Conservation (phyloP, 2,888 invertebrate species). For the Eretmocerus hayati region DNA sequence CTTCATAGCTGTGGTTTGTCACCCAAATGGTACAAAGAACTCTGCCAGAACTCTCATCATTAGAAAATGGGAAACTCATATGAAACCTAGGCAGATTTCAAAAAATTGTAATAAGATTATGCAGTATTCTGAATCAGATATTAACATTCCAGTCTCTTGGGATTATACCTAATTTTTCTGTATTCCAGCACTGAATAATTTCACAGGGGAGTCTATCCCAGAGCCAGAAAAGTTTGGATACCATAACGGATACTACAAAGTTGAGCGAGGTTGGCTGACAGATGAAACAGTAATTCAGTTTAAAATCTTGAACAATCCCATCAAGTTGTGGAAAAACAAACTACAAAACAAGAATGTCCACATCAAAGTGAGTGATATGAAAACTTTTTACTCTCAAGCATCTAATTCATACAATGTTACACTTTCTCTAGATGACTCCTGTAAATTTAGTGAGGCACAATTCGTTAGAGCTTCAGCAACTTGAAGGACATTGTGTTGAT, state of each 20-base stretch:
- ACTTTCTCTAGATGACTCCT: slow-evolving; percentile 54
- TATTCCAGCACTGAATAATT: slow-evolving; percentile 37
- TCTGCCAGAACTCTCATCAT: slow-evolving; percentile 53
- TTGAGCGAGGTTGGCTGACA: slow-evolving; percentile 80
- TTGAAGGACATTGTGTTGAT: slow-evolving; percentile 39
- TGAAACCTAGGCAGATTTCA: slow-evolving; percentile 59
- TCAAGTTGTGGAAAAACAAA: slow-evolving; percentile 69
- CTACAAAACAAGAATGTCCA: slow-evolving; percentile 61
- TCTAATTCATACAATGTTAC: slow-evolving; percentile 6
- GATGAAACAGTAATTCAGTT: slow-evolving; percentile 77
- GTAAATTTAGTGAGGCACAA: slow-evolving; percentile 54
- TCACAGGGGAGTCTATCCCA: slow-evolving; percentile 40
- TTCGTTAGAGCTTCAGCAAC: slow-evolving; percentile 42
- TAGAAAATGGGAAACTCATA: slow-evolving; percentile 74
- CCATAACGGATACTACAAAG: slow-evolving; percentile 51
- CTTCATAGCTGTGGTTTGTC: slow-evolving; percentile 64
- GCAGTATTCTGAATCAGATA: no score
- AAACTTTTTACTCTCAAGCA: background rate
- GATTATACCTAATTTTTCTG: background rate
- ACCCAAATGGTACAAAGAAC: slow-evolving; percentile 49
- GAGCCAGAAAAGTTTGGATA: slow-evolving; percentile 62
- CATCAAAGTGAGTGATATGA: slow-evolving; percentile 53
- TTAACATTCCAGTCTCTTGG: no score
- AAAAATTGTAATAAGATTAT: slow-evolving; percentile 45
- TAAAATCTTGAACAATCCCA: slow-evolving; percentile 72